These are phyloP conservation scores for Laothoe populi DNA, from an alignment of 2,888 invertebrate species.

Conservation along the genomic window DNA sequence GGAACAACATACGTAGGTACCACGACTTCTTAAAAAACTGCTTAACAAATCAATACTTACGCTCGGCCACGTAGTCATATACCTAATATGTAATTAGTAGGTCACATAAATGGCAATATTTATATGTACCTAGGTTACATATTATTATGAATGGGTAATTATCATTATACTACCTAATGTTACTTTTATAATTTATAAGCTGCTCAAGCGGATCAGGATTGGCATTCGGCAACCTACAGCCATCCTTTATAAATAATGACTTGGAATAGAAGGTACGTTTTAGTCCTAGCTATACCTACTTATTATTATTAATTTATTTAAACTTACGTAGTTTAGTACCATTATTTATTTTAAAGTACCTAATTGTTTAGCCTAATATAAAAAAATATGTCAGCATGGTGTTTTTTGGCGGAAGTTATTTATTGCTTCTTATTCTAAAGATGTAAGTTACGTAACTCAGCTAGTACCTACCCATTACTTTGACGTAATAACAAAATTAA, in stretches of 20 bases:
- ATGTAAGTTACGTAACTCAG: background rate
- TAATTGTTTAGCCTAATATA: background rate
- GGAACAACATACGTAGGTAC: no score
- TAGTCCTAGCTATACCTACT: conserved; percentile 25
- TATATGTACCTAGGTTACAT: background rate
- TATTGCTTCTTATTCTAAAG: background rate
- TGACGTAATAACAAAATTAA: background rate
- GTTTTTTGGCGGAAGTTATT: background rate
- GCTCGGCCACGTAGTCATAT: background rate
- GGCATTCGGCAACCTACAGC: conserved; percentile 43
- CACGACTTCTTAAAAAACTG: no score
- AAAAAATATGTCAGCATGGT: background rate
- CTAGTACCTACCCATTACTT: no score
- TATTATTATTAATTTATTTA: background rate
- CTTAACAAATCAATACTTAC: background rate
- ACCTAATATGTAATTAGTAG: background rate
- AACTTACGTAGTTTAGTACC: background rate
- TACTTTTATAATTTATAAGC: conserved; percentile 54
- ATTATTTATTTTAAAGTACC: background rate
- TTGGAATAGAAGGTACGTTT: conserved; percentile 67
- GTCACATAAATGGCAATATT: background rate
- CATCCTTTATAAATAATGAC: conserved; percentile 65
- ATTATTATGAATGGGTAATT: background rate
- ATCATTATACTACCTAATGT: conserved; percentile 28
- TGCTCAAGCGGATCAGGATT: conserved; percentile 61